A percentile compares a stretch with the other conserved stretches of the same genome.
Conservation (phyloP, 1,140 invertebrate genomes). For the Anastrepha obliqua region DNA sequence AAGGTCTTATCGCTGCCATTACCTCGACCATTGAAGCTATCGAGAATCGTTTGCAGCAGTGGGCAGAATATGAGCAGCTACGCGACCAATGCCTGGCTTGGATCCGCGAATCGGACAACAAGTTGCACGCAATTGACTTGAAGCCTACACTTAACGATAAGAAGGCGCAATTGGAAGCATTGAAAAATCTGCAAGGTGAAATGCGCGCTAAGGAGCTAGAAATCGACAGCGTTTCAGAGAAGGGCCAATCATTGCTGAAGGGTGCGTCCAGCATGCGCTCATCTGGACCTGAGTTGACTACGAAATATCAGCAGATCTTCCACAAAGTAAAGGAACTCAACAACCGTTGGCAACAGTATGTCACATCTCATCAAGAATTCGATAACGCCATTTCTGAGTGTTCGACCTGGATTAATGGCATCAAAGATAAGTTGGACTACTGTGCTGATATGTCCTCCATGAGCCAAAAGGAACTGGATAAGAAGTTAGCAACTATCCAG, state of each 20-base stretch:
- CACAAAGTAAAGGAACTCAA: slow-evolving; percentile 94
- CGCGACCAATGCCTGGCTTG: slow-evolving; percentile 90
- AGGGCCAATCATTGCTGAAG: slow-evolving; percentile 88
- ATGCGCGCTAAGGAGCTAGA: slow-evolving; percentile 93
- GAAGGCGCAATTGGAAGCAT: slow-evolving; percentile 86
- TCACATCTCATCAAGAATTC: slow-evolving; percentile 91
- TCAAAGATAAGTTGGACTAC: slow-evolving; percentile 88
- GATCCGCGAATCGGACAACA: slow-evolving; percentile 91
- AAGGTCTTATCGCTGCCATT: slow-evolving; percentile 85
- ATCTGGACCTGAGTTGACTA: slow-evolving; percentile 89
- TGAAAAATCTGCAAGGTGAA: slow-evolving; percentile 89
- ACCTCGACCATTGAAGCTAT: slow-evolving; percentile 85
- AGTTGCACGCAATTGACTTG: slow-evolving; percentile 91
- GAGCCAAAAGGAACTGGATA: slow-evolving; percentile 89
- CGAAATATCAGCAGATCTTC: slow-evolving; percentile 92
- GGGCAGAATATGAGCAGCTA: slow-evolving; percentile 92
- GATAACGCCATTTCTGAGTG: slow-evolving; percentile 87
- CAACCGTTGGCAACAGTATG: slow-evolving; percentile 93
- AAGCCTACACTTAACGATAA: slow-evolving; percentile 90
- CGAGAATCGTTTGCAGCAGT: slow-evolving; percentile 89
- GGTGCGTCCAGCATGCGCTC: slow-evolving; percentile 76
- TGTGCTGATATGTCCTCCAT: slow-evolving; percentile 88
- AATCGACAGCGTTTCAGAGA: slow-evolving; percentile 93
- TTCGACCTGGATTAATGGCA: slow-evolving; percentile 88
- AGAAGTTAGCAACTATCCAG: slow-evolving; percentile 88